A percentile compares a stretch with the other conserved stretches of the same genome.
These are phyloP conservation scores for Eupeodes luniger DNA, from an alignment of 2,888 invertebrate species.

Conservation along the genomic window DNA sequence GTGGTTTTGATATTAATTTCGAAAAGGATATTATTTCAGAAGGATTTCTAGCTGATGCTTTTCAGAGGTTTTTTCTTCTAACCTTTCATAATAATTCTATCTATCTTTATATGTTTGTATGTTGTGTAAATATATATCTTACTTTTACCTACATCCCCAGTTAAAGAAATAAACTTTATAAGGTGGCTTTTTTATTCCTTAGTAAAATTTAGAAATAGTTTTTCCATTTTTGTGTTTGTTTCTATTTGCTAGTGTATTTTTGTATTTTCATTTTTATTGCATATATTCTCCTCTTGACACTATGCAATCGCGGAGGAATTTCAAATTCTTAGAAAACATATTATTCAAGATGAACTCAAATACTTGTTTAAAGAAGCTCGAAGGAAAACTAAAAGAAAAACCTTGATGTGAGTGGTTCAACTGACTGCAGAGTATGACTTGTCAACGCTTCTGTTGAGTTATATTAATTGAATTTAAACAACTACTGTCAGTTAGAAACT, in stretches of 20 bases:
- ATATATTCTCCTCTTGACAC: constrained; percentile 17
- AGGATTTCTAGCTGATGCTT: constrained; percentile 31
- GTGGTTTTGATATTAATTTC: constrained; percentile 58
- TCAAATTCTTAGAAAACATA: constrained; percentile 24
- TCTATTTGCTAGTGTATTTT: neutral
- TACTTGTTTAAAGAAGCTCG: neutral
- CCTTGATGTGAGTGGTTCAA: neutral
- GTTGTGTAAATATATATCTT: too few species aligned
- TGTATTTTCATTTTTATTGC: constrained; percentile 4
- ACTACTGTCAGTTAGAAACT: neutral
- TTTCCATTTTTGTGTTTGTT: constrained; percentile 12
- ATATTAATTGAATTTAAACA: constrained; percentile 28
- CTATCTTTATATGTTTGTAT: too few species aligned
- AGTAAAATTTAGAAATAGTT: neutral
- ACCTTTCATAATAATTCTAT: constrained; percentile 10
- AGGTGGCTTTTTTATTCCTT: constrained; percentile 3
- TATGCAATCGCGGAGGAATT: constrained; percentile 32
- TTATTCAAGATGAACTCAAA: constrained; percentile 20
- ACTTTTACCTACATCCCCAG: neutral
- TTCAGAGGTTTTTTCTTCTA: constrained; percentile 2
- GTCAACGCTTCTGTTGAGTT: constrained; percentile 19
- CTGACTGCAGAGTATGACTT: constrained; percentile 2
- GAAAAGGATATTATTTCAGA: constrained; percentile 55
- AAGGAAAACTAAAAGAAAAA: neutral
- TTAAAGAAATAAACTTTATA: neutral